These are phyloP conservation scores for Cosmopolites sordidus DNA, from an alignment of 2,888 invertebrate genomes.

Conservation along the genomic window DNA sequence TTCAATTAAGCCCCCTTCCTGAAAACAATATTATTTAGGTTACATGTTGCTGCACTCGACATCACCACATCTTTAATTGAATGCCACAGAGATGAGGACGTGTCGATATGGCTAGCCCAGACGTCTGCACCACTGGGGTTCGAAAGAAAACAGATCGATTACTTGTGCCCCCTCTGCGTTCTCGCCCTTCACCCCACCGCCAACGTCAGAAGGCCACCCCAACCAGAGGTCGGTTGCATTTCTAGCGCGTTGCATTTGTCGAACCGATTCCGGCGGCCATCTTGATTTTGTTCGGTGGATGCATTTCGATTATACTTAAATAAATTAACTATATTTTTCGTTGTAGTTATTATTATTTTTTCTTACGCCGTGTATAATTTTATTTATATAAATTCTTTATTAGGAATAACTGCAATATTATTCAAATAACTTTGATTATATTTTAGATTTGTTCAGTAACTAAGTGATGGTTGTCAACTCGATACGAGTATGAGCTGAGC, in stretches of 20 bases:
- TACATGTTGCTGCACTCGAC: constrained; percentile 23
- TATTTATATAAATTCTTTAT: too few relatives aligned
- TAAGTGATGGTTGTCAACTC: too few relatives aligned
- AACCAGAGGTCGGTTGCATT: constrained; percentile 23
- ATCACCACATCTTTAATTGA: constrained; percentile 15
- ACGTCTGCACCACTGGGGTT: constrained; percentile 46
- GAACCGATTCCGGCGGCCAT: constrained; percentile 37
- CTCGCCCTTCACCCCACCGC: constrained; percentile 27
- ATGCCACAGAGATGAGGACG: constrained; percentile 25
- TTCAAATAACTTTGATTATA: too few relatives aligned
- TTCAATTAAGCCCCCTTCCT: constrained; percentile 24
- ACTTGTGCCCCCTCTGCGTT: constrained; percentile 28
- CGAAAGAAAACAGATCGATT: constrained; percentile 44
- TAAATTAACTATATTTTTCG: too few relatives aligned
- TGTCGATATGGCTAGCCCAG: constrained; percentile 36
- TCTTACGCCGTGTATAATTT: too few relatives aligned
- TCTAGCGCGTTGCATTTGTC: constrained; percentile 18
- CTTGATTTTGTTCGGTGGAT: constrained; percentile 33
- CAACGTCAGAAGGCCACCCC: constrained; percentile 15
- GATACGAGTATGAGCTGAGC: too few relatives aligned
- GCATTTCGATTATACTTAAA: too few relatives aligned
- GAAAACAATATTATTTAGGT: constrained; percentile 27
- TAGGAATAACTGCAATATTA: too few relatives aligned
- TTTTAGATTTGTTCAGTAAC: too few relatives aligned
- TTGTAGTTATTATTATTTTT: too few relatives aligned